Evolutionary conservation across 2,888 invertebrate genomes (phyloP), one percentile per base, ranked within the genome.

Genomic region (Sarcophaga variegata): DNA sequence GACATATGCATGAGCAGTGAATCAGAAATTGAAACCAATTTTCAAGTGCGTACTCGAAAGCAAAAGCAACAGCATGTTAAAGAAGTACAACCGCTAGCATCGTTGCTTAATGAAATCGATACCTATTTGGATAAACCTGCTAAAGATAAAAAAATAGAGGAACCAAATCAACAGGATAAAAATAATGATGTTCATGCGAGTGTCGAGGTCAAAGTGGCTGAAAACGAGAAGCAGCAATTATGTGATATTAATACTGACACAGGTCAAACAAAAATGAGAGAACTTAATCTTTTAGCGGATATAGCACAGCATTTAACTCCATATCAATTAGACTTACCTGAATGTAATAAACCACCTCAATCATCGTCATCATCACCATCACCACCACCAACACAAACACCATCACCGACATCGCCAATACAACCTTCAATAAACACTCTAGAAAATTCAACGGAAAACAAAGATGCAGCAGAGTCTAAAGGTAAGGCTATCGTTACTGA

Each of bases 261-360:
- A 63, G 17, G 37, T 67, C 72, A 17, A 83, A 60, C 60, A 70
- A 78, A 81, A 87, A 63, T 76, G 67, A 59, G 67, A 27, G 87
- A 87, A 64, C 67, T 71, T 25, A 84, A 75, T 64, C 76, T 87
- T 47, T 81, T 87, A 81, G 84, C 79, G 25, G 81, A 79, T 67
- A 84, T 82, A 49, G 84, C 84, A 10, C 78, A 84, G 63, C 78
- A 75, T 81, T 76, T 87, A 79, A 74, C 84, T 66, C 80, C 84
- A 85, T 81, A 85, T 77, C 80, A 80, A 54, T 80, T 81, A 85
- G 76, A 77, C 45, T 75, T 64, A 64, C 79, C 74, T 70, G 67
- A 67, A 72, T 66, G 62, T 71, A 70, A 76, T 70, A 74, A 60
- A 45, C 8, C 17, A 67, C 45, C 45, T n/a, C 5, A 17, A 77